These are phyloP conservation scores for Synanceia verrucosa DNA, from an alignment of 2,797 vertebrate genomes.

Conservation along the genomic window DNA sequence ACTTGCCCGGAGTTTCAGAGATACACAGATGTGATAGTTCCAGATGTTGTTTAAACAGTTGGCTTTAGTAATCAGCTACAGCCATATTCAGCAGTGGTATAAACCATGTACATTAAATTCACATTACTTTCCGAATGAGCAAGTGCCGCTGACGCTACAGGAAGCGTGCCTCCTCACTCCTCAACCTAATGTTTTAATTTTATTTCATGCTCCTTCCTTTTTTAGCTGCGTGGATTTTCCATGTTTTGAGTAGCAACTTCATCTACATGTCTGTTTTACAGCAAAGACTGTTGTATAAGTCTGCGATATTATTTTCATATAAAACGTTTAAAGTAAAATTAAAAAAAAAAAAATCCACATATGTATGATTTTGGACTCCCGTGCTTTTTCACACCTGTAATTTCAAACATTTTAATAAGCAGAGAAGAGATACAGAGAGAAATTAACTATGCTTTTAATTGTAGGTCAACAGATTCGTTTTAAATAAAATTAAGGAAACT, in stretches of 20 bases:
- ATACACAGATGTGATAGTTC: neutral
- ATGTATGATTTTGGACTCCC: slow-evolving; percentile 21
- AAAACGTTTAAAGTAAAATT: slow-evolving; percentile 75
- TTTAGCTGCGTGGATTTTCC: slow-evolving; percentile 46
- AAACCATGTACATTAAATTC: slow-evolving; percentile 24
- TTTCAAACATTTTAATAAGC: neutral
- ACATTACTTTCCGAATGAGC: slow-evolving; percentile 37
- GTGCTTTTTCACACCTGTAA: neutral
- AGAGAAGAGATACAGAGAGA: no score
- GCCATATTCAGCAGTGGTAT: slow-evolving; percentile 1
- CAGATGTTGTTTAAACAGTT: neutral
- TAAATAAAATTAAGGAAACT: no score
- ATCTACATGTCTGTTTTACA: slow-evolving; percentile 68
- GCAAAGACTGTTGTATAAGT: slow-evolving; percentile 71
- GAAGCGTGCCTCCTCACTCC: slow-evolving; percentile 39
- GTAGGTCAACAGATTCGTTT: neutral
- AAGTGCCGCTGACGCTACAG: slow-evolving; percentile 36
- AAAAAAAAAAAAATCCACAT: slow-evolving; percentile 73
- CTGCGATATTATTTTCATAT: slow-evolving; percentile 80
- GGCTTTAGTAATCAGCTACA: slow-evolving; percentile 10
- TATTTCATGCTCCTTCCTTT: slow-evolving; percentile 26
- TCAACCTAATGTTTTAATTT: slow-evolving; percentile 23
- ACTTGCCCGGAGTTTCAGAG: neutral
- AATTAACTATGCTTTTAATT: no score
- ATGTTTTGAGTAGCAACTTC: slow-evolving; percentile 35